A percentile compares a stretch with the other conserved stretches of the same genome.
phyloP scores from a whole-genome alignment of 2,113 vertebrate genomes.

The Centropus bengalensis region DNA sequence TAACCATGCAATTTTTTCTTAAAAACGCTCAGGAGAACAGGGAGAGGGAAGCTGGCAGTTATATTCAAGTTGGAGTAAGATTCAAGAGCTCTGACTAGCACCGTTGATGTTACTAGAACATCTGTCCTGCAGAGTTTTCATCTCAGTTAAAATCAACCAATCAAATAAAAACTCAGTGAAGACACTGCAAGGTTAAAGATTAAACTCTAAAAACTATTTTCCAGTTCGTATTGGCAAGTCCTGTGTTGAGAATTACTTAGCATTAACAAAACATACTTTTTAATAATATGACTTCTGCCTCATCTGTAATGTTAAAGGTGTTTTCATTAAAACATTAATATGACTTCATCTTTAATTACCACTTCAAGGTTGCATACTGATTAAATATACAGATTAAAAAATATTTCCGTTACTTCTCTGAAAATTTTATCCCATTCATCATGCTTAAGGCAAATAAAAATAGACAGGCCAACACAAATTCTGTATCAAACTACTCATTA shows the following conservation, averaged over 20 bases:
- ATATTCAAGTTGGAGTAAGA: neutral
- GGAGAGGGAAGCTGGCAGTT: neutral
- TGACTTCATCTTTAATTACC: slow-evolving; percentile 53
- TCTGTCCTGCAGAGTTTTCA: neutral
- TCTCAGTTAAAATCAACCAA: neutral
- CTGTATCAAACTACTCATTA: neutral
- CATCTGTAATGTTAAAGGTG: neutral
- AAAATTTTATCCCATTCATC: neutral
- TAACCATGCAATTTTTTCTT: neutral
- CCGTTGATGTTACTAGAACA: neutral
- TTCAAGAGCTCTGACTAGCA: slow-evolving; percentile 27
- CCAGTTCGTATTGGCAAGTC: neutral
- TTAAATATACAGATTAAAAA: slow-evolving; percentile 33
- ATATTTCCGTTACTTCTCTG: slow-evolving; percentile 8
- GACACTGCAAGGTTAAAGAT: neutral
- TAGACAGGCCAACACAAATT: neutral
- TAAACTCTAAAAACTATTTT: neutral
- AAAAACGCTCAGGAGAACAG: neutral
- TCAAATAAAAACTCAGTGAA: neutral
- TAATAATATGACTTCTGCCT: slow-evolving; percentile 19
- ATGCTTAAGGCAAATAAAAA: slow-evolving; percentile 1
- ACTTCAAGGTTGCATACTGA: slow-evolving; percentile 9
- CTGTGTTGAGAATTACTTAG: neutral
- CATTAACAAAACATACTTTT: neutral
- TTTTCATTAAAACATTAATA: neutral